Base-by-base conservation (phyloP, 2,888 invertebrate species). In the Papilio demoleus region DNA sequence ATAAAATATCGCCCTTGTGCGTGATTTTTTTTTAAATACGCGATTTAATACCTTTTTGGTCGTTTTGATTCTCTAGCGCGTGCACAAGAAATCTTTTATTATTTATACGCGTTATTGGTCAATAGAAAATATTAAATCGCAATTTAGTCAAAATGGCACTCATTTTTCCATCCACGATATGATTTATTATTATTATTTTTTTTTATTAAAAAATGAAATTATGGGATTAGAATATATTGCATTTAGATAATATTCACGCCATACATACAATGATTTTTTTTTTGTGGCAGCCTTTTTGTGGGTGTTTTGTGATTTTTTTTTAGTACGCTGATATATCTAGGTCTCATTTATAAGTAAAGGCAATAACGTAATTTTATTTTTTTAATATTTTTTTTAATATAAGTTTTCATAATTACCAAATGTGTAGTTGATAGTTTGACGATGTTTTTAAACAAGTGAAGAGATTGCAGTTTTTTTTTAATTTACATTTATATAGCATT, bases 381-480 rank as follows among this genome's bases (percentile, higher is more conserved):
- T 65, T 63, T 34, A 24, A 53, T 31, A 17, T 53, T 61, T 24
- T 24, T 69, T 65, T 53, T 65, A 42, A 60, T 42, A 2, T 58
- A 53, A 53, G n/a, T 53, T n/a, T 58, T 62, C 40, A 56, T 68
- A 45, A 67, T 36, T 53, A 69, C 64, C 65, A 69, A 69, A 69
- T 69, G 65, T 47, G 11, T 68, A 65, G 63, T 60, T 19, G 9
- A 17, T 50, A 24, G 14, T 24, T 63, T 50, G 47, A 36, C 45
- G 38, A 40, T 62, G 27, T 36, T 31, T 31, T 31, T 31, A 31
- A 31, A 31, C 31, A 12, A n/a, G n/a, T 45, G 4, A 24, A 58
- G 24, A 19, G 31, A n/a, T 58, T 4, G 42, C 58, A 38, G 42
- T 65, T 19, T 6, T 59, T 60, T 58, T 47, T 17, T 31, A 31